Evolutionary conservation across 2,797 vertebrate genomes (phyloP), one percentile per base, ranked within the genome.

Genomic region (Acanthornis magna): DNA sequence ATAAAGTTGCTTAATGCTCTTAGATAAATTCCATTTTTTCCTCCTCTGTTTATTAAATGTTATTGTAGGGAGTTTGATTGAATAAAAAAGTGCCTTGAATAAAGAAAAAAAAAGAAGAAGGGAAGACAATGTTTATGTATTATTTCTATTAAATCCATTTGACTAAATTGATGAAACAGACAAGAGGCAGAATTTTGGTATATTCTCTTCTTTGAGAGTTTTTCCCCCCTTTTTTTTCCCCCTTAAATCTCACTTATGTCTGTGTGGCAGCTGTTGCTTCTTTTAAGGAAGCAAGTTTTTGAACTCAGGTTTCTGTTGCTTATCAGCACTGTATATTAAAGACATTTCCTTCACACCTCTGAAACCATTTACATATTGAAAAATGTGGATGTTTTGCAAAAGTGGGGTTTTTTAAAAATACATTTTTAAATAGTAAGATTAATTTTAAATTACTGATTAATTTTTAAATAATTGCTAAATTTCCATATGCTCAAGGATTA

Each of bases 251-350:
- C 90, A 95, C 94, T 95, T 95, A 79, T 73, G 89, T 88, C 80
- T 96, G 63, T 74, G 51, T 95, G 90, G 86, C 96, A 97, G 93
- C 96, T 97, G 94, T 96, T 95, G 90, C 90, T 96, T 83, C 88
- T 90, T 96, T 92, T 92, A 93, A 81, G 63, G 78, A 96, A 91
- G 43, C 88, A 86, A 89, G 79, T 92, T 95, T 92, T 83, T 96
- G 96, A 96, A 96, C 95, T 94, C 78, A 94, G 94, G 88, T 92
- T 97, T 97, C 89, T 86, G 75, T 93, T 96, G 88, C 85, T 79
- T 95, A 92, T 93, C 94, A 91, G 95, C 90, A 61, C 93, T 96
- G 88, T 96, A 92, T 96, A 83, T 94, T 97, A 92, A 93, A 95
- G 80, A 93, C 83, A 50, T 94, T 94, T 91, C 67, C 76, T 95